Evolutionary conservation across 2,797 vertebrate species (phyloP), one percentile per base, ranked within the genome.

Genomic region (Pseudotriccus pelzelni): DNA sequence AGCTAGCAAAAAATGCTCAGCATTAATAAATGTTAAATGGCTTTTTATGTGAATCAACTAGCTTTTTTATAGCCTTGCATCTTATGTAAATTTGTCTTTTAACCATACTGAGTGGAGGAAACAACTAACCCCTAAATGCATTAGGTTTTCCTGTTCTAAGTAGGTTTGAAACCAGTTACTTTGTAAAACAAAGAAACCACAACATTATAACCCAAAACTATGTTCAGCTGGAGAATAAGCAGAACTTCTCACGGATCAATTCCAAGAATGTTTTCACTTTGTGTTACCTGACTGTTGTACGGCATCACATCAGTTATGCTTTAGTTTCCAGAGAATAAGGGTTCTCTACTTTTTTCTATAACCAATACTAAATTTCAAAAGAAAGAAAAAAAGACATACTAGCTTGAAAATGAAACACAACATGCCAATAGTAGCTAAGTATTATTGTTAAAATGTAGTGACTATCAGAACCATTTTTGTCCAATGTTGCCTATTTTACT

Each of bases 251-350:
- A 72, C 0, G 0, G 16, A 78, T 75, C 66, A 53, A 7, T 96
- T 95, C 90, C 76, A 95, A 80, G 92, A 94, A 97, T 85, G 78
- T 91, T 94, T 94, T 94, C 41, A 39, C 12, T 85, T 68, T 52
- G 20, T 67, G 63, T 74, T 89, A 80, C 58, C 49, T 68, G 52
- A 53, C 32, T 79, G 21, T 39, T 86, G 23, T 59, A 34, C 69
- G 76, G 34, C 27, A 50, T n/a, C 60, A 37, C 20, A 19, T 70
- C 49, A 83, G 23, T 68, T 89, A 56, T 32, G 60, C 21, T 63
- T 37, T 43, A 15, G 24, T 85, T 93, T 90, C 52, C 72, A 87
- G 41, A 76, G 16, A 76, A 69, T 23, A 69, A 44, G 7, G 25
- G 4, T 32, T 75, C 62, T 68, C 53, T 49, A 23, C 17, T 89